Base-by-base conservation (phyloP, 1,140 invertebrate species). In the Eubasilissa regina region DNA sequence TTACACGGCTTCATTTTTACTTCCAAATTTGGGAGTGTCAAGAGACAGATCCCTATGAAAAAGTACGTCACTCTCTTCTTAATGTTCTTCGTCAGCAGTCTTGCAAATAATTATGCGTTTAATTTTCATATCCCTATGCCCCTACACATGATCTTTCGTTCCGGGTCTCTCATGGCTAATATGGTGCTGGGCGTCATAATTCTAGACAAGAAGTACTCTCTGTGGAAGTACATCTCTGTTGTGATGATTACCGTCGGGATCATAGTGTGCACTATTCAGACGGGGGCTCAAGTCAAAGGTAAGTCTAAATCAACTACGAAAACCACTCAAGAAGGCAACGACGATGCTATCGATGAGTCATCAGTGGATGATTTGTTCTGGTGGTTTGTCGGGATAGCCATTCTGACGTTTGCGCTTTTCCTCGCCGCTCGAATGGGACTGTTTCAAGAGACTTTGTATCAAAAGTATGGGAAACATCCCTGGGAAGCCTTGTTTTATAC, bases 111-210 rank as follows among this genome's bases (percentile, higher is more conserved):
- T 88, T 97, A 97, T 89, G 97, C 97, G 0, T 96, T 99, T 84
- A 94, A 95, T 85, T 99, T 98, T 84, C 98, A 99, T 85, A 98
- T 99, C 85, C 94, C 98, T 0, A 98, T 99, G 93, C 98, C 98
- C 10, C 89, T 99, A 6, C 98, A 99, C 86, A 99, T 99, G 94
- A 99, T 99, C 86, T 99, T 99, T 86, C 92, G 98, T 90, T 94
- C 98, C 48, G 98, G 98, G 7, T 99, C 98, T 47, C 89, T 99
- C 19, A 97, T 99, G 89, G 97, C 98, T 0, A 99, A 98, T 87
- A 96, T 99, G 94, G 92, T 98, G 58, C 95, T 99, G 93, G 97
- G 97, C 56, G 95, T 98, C 15, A 89, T 98, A 80, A 94, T 99
- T 77, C 86, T 98, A n/a, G 96, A 97, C 83, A 97, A 94, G 86